Base-by-base conservation (phyloP, 1,140 invertebrate genomes). In the Ruditapes philippinarum region DNA sequence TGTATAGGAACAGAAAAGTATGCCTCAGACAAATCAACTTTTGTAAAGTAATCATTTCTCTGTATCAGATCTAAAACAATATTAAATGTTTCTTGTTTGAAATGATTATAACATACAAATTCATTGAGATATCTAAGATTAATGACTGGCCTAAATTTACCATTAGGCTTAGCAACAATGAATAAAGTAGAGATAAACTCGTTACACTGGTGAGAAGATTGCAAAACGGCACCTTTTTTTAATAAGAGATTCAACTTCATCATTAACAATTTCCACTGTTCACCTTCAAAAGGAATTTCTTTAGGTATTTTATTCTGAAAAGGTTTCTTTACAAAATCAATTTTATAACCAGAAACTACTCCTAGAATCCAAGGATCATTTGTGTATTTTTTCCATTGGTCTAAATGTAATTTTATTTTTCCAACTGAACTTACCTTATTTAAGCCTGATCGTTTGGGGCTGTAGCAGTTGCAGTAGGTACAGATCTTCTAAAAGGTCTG, bases 81-180 rank as follows among this genome's bases (percentile, higher is more conserved):
- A 74, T 33, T 33, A 33, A 74, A 74, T 5, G 38, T 74, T 40
- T 74, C 70, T 33, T 74, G 70, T 74, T 74, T 74, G 31, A 74
- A 74, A 40, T 74, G 70, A 74, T 36, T 36, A 45, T 83, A 70
- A 38, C 31, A 31, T 33, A 36, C n/a, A 36, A 70, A 70, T 68
- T 82, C 4, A 38, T 65, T 82, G 14, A 82, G 51, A 14, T 38
- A 17, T 62, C 33, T 82, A 7, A 57, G 33, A 45, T 36, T 82
- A n/a, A 62, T 62, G 33, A 38, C 57, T 5, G 1, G 45, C 36
- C 70, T 49, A 74, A 73, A 86, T 60, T 83, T 85, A 9, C 83
- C 78, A 80, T 87, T 81, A 54, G 83, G 82, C 62, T 81, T 82
- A 17, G 80, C 4, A 65, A 65, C 80, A 40, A 42, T 82, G 31